Evolutionary conservation across 2,888 invertebrate species (phyloP).

Genomic region (Disparrhopalites patrizii): DNA sequence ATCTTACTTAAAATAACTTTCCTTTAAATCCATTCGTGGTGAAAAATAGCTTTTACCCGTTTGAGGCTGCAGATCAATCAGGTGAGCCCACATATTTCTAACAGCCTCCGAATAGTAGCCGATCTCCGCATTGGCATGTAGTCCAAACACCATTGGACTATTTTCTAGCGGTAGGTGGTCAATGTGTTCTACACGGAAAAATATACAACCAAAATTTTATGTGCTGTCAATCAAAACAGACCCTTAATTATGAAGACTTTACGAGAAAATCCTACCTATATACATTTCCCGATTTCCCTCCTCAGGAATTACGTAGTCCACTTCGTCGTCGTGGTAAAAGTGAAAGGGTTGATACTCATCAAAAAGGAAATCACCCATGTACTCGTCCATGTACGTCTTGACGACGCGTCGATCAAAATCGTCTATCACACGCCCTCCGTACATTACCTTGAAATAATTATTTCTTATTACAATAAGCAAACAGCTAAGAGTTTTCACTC

Average conservation of each 20-base stretch:
- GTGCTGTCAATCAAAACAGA: not conserved
- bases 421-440: slow-evolving; percentile 89
- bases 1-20: no score
- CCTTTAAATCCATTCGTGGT: not conserved
- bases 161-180: slow-evolving; percentile 77
- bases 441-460: slow-evolving; percentile 74
- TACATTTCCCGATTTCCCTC: slow-evolving; percentile 66
- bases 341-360: slow-evolving; percentile 80
- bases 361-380: slow-evolving; percentile 90
- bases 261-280: slow-evolving; percentile 57
- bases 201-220: not conserved
- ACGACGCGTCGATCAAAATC: slow-evolving; percentile 84
- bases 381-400: slow-evolving; percentile 86
- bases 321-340: slow-evolving; percentile 70
- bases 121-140: slow-evolving; percentile 93
- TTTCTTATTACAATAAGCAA: not conserved
- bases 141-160: slow-evolving; percentile 84
- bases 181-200: slow-evolving; percentile 65
- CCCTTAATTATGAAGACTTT: not conserved
- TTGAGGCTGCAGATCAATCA: slow-evolving; percentile 86
- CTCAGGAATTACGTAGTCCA: slow-evolving; percentile 74
- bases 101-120: slow-evolving; percentile 86
- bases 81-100: slow-evolving; percentile 77
- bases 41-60: slow-evolving; percentile 59
- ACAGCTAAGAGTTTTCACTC: not conserved